Percentiles rank a stretch among this genome's conserved stretches.
Conservation (phyloP, 2,113 vertebrate genomes). For the Chloropsis cyanopogon region DNA sequence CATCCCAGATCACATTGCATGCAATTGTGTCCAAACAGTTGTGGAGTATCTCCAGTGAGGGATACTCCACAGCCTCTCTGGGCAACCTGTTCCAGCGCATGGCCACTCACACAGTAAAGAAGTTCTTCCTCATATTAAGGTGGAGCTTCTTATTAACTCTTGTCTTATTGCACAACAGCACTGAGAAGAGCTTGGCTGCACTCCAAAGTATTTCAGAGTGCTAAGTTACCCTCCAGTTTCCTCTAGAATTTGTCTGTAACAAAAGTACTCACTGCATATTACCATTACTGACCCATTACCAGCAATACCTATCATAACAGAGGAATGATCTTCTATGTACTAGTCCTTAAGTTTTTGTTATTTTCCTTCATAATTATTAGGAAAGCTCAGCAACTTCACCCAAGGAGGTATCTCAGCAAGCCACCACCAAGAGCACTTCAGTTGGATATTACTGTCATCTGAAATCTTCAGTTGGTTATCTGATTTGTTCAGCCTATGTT, state of each 20-base stretch:
- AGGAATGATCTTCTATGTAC: not conserved
- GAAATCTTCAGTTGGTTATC: not conserved
- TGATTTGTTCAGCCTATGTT: not conserved
- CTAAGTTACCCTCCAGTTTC: not conserved
- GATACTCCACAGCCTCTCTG: not conserved
- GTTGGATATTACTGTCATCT: not conserved
- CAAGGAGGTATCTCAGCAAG: not conserved
- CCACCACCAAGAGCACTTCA: rapidly evolving
- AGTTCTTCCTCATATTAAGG: not conserved
- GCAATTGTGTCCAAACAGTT: not conserved
- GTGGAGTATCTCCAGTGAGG: not conserved
- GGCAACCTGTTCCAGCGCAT: not conserved
- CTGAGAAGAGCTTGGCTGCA: not conserved
- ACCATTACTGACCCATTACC: not conserved
- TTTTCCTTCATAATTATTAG: not conserved
- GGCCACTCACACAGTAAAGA: not conserved
- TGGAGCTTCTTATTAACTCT: not conserved
- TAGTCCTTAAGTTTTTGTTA: not conserved
- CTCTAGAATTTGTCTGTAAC: not conserved
- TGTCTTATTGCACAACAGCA: not conserved
- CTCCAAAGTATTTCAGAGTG: not conserved
- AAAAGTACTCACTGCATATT: not conserved
- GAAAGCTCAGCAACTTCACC: not conserved
- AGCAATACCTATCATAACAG: not conserved
- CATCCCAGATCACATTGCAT: not conserved